A percentile compares a stretch with the other conserved stretches of the same genome.
Conservation (phyloP, 2,888 invertebrate genomes). For the Nemapogon koenigi region DNA sequence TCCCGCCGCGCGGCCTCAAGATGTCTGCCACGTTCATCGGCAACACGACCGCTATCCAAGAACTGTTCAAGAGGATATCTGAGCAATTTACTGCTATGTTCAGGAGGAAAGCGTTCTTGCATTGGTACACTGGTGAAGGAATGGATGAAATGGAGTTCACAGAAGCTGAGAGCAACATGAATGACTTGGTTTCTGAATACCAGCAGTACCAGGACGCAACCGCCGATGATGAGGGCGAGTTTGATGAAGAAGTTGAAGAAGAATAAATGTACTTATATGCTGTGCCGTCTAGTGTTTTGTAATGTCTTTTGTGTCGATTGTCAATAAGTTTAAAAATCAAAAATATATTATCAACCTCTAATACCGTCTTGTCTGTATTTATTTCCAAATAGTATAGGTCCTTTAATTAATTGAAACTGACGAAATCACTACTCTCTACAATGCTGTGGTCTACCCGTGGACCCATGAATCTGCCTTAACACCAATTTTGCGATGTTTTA, state of each 20-base stretch:
- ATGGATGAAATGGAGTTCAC: constrained; percentile 95
- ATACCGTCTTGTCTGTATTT: too few relatives aligned
- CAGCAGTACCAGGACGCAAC: constrained; percentile 76
- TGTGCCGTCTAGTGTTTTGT: too few relatives aligned
- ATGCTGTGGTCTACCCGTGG: too few relatives aligned
- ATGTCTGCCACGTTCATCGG: constrained; percentile 92
- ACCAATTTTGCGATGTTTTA: too few relatives aligned
- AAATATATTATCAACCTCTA: too few relatives aligned
- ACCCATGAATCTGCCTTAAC: too few relatives aligned
- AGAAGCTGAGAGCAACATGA: constrained; percentile 89
- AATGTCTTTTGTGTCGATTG: too few relatives aligned
- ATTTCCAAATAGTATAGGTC: too few relatives aligned
- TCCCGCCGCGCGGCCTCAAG: constrained; percentile 76
- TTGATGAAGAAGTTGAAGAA: constrained; percentile 42
- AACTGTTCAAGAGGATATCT: constrained; percentile 84
- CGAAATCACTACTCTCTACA: too few relatives aligned
- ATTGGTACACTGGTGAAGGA: constrained; percentile 94
- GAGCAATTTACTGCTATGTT: constrained; percentile 94
- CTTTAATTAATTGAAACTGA: too few relatives aligned
- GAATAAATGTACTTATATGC: too few relatives aligned
- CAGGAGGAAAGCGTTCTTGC: constrained; percentile 93
- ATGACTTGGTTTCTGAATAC: constrained; percentile 75
- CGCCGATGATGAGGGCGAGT: constrained; percentile 64
- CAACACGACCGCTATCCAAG: constrained; percentile 86
- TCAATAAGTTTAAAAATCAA: too few relatives aligned